Evolutionary conservation across 2,888 invertebrate genomes (phyloP).

Genomic region (Euspilapteryx auroguttella): DNA sequence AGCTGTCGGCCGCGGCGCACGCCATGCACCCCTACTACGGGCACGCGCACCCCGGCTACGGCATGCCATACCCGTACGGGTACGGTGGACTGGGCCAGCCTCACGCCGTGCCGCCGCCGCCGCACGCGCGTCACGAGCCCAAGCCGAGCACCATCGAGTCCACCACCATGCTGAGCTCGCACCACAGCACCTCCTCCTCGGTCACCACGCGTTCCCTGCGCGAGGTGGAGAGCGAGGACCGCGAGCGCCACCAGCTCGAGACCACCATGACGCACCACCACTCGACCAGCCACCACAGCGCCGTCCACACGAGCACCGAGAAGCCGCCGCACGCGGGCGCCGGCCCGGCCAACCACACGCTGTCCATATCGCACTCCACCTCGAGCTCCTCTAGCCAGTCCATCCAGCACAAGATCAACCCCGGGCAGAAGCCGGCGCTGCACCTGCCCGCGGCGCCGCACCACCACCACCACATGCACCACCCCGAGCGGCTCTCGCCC

Average conservation of each 20-base stretch:
- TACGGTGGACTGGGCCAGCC: constrained; percentile 75
- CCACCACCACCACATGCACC: constrained; percentile 62
- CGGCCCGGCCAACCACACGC: constrained; percentile 58
- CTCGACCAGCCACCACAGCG: constrained; percentile 66
- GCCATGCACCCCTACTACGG: constrained; percentile 73
- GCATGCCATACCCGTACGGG: constrained; percentile 71
- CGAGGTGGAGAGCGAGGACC: constrained; percentile 61
- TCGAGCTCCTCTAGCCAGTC: constrained; percentile 68
- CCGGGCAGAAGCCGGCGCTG: constrained; percentile 45
- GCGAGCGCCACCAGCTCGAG: constrained; percentile 65
- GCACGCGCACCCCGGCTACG: constrained; percentile 70
- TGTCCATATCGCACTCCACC: constrained; percentile 70
- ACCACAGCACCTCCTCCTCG: constrained; percentile 71
- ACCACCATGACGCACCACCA: constrained; percentile 69
- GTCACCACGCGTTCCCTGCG: constrained; percentile 68
- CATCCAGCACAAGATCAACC: constrained; percentile 64
- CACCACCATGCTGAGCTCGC: constrained; percentile 70
- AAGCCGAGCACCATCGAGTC: constrained; percentile 62
- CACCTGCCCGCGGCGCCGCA: constrained; percentile 54
- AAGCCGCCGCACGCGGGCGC: constrained; percentile 55
- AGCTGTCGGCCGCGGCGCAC: constrained; percentile 63
- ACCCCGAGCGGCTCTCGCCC: constrained; percentile 68
- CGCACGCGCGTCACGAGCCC: constrained; percentile 50
- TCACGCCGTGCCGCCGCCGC: constrained; percentile 72
- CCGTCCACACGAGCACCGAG: constrained; percentile 66